These are phyloP conservation scores for Papilio protenor DNA, from an alignment of 2,888 invertebrate species.

Conservation along the genomic window DNA sequence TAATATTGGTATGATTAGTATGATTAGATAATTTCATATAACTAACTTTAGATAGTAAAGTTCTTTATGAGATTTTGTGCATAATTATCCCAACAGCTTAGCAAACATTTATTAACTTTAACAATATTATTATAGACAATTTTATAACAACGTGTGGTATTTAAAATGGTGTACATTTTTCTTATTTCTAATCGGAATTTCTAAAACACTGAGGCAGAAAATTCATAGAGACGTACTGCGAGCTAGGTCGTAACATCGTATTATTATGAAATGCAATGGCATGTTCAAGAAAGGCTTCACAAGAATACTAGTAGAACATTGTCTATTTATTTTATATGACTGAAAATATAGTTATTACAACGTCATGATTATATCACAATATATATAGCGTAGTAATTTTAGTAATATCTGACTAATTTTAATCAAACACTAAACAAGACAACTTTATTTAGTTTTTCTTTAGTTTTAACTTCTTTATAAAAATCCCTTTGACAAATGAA, in stretches of 20 bases:
- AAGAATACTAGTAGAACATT: background rate
- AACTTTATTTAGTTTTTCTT: too few relatives aligned
- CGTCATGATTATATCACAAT: too few relatives aligned
- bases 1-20: too few relatives aligned
- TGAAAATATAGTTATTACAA: background rate
- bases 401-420: too few relatives aligned
- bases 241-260: constrained; percentile 20
- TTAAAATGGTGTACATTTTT: background rate
- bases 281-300: background rate
- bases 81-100: background rate
- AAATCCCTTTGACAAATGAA: background rate
- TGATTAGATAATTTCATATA: background rate
- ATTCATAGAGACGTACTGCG: background rate
- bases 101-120: background rate
- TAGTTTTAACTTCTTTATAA: too few relatives aligned
- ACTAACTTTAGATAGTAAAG: background rate
- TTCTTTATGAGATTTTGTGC: background rate
- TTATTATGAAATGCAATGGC: constrained; percentile 1
- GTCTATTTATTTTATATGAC: background rate
- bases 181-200: background rate
- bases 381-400: too few relatives aligned
- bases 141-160: background rate
- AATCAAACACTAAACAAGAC: too few relatives aligned
- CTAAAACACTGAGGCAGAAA: background rate
- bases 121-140: background rate